Percentiles rank a stretch among this genome's conserved stretches.
phyloP scores from a whole-genome alignment of 2,888 invertebrate species.

The Congeria kusceri region DNA sequence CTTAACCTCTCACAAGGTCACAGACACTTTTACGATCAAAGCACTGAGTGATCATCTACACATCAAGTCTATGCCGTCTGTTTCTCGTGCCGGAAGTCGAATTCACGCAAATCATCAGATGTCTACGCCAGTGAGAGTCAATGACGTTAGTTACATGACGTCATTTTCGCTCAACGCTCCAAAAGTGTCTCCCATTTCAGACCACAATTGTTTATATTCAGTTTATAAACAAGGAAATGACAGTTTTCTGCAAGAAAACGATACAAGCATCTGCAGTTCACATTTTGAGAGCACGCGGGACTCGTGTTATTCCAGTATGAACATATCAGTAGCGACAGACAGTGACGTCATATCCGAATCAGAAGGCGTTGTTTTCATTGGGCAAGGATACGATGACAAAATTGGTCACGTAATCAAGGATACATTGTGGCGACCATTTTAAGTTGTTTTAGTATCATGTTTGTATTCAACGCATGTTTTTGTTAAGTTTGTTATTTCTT shows the following conservation, averaged over 20 bases:
- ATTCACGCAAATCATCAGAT: no score
- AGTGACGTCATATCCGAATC: background rate
- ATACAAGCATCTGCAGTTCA: background rate
- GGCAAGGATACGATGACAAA: slow-evolving; percentile 12
- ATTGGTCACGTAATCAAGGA: slow-evolving; percentile 34
- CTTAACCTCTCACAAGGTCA: slow-evolving; percentile 1
- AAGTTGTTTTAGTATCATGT: no score
- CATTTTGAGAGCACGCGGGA: background rate
- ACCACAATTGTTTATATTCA: no score
- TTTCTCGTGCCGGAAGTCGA: no score
- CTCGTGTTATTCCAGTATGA: background rate
- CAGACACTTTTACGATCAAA: background rate
- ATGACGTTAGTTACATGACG: background rate
- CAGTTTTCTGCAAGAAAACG: slow-evolving; percentile 1
- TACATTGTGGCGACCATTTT: slow-evolving; percentile 21
- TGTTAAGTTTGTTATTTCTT: no score
- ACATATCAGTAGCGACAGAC: background rate
- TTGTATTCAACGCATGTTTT: no score
- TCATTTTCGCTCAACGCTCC: slow-evolving; percentile 5
- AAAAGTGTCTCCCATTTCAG: slow-evolving; percentile 2
- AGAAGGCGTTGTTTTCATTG: slow-evolving; percentile 20
- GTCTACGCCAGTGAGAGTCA: no score
- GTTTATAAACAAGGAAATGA: background rate
- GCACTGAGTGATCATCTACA: slow-evolving; percentile 33
- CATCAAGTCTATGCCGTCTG: no score